Conservation (phyloP, 2,888 invertebrate genomes). For the Frankliniella intonsa region DNA sequence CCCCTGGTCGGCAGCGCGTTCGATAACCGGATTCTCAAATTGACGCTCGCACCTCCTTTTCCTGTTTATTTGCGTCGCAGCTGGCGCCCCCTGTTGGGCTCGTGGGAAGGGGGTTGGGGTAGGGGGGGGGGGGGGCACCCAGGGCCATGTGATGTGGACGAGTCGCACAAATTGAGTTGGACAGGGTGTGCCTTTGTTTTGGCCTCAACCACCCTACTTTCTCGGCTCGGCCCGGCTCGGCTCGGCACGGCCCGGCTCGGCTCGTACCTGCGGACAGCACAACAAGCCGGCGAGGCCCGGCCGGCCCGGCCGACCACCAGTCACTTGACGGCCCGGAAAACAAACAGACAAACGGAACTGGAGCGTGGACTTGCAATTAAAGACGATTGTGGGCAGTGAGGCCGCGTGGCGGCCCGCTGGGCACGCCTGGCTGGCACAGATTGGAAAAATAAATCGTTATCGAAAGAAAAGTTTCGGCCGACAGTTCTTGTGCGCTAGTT, state of each 20-base stretch:
- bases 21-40: constrained; percentile 10
- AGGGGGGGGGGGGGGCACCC: no score
- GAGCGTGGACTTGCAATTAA: background rate
- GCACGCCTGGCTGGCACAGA: no score
- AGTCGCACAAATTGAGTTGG: constrained; percentile 9
- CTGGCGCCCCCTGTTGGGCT: background rate
- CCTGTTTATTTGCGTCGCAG: constrained; percentile 1
- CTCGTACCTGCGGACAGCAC: background rate
- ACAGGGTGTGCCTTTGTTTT: constrained; percentile 11
- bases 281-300: background rate
- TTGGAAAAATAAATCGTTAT: no score
- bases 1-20: background rate
- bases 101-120: no score
- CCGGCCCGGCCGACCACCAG: background rate
- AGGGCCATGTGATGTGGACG: no score
- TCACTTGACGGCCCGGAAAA: background rate
- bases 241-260: background rate
- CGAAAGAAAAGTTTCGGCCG: no score
- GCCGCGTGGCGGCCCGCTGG: no score
- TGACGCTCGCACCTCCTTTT: constrained; percentile 2
- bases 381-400: background rate
- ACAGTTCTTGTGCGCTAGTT: no score
- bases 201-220: background rate
- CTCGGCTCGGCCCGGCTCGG: background rate
- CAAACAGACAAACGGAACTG: background rate